phyloP scores from a whole-genome alignment of 2,797 vertebrate genomes.

The Pipistrellus pipistrellus region DNA sequence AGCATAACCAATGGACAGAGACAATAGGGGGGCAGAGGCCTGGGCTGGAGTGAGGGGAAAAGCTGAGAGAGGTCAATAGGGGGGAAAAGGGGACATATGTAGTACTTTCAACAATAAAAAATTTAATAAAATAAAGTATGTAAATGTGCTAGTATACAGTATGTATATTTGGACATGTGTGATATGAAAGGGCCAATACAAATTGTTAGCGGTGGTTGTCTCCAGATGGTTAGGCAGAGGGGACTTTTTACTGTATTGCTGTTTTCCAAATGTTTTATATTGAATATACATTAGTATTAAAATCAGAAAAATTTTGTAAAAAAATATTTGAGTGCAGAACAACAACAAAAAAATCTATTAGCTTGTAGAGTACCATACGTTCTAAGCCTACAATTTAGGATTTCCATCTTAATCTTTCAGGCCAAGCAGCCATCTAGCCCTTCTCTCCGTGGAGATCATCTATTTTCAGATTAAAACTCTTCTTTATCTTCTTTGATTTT shows the following conservation, averaged over 20 bases:
- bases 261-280: conserved; percentile 56
- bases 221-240: not conserved
- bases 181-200: not conserved
- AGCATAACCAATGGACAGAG: no score
- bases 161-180: not conserved
- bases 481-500: not conserved
- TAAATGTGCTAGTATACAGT: no score
- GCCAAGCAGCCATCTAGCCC: not conserved
- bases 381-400: not conserved
- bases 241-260: not conserved
- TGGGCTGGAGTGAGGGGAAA: no score
- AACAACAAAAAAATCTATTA: conserved; percentile 1
- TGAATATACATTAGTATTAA: conserved; percentile 59
- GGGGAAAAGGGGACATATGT: no score
- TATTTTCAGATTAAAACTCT: conserved; percentile 37
- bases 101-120: no score
- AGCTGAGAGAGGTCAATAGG: no score
- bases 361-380: not conserved
- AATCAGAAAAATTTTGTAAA: conserved; percentile 69
- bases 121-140: no score
- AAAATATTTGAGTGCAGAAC: conserved; percentile 56
- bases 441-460: not conserved
- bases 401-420: not conserved
- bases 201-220: not conserved
- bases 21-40: no score